Percentiles rank a stretch among this genome's conserved stretches.
Conservation (phyloP, 2,888 invertebrate species). For the Dexiosoma caninum region DNA sequence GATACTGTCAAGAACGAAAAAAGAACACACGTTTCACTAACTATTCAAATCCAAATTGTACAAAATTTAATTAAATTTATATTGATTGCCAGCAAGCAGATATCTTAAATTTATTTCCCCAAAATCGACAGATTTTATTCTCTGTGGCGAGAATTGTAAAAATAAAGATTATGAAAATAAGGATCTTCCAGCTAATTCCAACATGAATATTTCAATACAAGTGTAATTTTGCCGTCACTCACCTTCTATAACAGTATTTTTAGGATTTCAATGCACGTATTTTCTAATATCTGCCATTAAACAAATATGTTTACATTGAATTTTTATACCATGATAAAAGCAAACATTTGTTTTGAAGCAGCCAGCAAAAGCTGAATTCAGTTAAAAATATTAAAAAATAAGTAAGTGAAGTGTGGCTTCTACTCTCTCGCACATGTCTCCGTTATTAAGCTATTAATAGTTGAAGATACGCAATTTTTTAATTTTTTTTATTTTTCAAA, state of each 20-base stretch:
- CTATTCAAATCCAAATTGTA: no score
- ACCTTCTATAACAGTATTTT: neutral
- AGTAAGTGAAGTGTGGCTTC: neutral
- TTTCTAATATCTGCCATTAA: neutral
- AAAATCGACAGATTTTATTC: no score
- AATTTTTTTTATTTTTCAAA: neutral
- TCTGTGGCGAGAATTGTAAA: no score
- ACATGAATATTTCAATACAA: neutral
- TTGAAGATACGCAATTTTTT: neutral
- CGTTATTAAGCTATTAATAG: conserved; percentile 7
- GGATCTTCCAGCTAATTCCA: conserved; percentile 14
- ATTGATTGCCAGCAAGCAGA: no score
- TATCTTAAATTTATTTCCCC: no score
- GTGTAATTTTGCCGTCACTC: neutral
- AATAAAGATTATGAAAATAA: no score
- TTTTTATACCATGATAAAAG: neutral
- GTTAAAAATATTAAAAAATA: neutral
- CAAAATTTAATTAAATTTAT: no score
- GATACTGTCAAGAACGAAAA: no score
- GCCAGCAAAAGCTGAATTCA: no score
- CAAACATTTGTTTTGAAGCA: neutral
- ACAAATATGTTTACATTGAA: conserved; percentile 17
- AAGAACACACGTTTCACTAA: no score
- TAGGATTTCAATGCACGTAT: conserved; percentile 9
- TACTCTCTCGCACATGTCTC: conserved; percentile 1